Base-by-base conservation (phyloP, 2,888 invertebrate genomes). In the Chaetogeoica ovagalla region DNA sequence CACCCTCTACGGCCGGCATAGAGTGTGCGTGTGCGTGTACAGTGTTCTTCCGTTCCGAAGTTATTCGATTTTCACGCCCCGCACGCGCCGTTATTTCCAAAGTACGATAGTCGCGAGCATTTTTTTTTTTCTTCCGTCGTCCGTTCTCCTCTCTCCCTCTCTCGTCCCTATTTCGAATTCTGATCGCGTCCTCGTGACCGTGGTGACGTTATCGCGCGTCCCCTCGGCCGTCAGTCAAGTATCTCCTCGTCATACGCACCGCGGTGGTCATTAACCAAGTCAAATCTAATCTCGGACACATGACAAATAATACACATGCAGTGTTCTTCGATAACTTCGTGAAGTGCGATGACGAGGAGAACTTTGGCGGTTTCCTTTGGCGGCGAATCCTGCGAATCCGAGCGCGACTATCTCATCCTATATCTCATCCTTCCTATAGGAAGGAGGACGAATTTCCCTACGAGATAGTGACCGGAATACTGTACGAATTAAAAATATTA, bases 1-100 rank as follows among this genome's bases (percentile, higher is more conserved):
- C 43, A 43, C 43, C 43, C 43, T 43, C 43, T 9, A 43, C 7
- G 9, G 11, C 43, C 30, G 30, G 30, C 30, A 30, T 30, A 30
- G 43, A 2, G 43, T 11, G 43, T 4, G 39, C 39, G 43, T 11
- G 43, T 11, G 48, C 48, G 48, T 48, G 2, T 11, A 5, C 5
- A 9, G 15, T 30, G 30, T 30, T 30, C 30, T 30, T 30, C 30
- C 30, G 30, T 4, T 30, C 30, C 30, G 30, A 37, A 17, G 60
- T 77, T 21, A 77, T 70, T 77, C 77, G 77, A 77, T 77, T 77
- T 52, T n/a, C n/a, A 19, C 60, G 13, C 66, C 30, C 43, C 48
- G 17, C n/a, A 9, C 23, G 19, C n/a, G 43, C 30, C 30, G 30
- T 30, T 30, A 30, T 30, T 2, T 30, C 30, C 30, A 4, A 30